Conservation (phyloP, 2,797 vertebrate genomes). For the Micromesistius poutassou region DNA sequence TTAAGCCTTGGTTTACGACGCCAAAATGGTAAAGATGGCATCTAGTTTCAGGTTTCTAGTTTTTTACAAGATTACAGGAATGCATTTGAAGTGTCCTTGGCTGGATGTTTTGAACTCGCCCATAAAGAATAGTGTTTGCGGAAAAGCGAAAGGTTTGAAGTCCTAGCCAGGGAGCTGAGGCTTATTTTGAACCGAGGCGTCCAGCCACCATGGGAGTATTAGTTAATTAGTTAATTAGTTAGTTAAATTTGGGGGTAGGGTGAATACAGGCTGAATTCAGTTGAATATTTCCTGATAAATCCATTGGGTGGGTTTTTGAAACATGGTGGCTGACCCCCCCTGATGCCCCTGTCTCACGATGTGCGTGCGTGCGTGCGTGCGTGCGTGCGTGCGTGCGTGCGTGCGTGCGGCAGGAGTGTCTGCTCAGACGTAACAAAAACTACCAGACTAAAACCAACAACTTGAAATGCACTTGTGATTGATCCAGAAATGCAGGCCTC, state of each 20-base stretch:
- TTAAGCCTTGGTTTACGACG: no score
- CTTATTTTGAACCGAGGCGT: conserved; percentile 71
- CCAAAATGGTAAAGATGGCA: not conserved
- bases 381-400: not conserved
- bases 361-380: not conserved
- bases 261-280: not conserved
- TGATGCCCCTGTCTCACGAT: not conserved
- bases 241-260: not conserved
- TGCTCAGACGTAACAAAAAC: not conserved
- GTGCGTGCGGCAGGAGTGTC: not conserved
- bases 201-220: conserved; percentile 51
- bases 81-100: not conserved
- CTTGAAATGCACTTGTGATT: not conserved
- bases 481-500: not conserved
- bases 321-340: not conserved
- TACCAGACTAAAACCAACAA: not conserved
- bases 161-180: conserved; percentile 50
- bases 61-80: conserved; percentile 1
- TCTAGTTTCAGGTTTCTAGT: not conserved
- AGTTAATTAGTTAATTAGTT: not conserved
- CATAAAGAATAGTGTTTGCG: not conserved
- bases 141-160: conserved; percentile 45
- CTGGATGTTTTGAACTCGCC: not conserved
- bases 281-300: not conserved
- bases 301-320: not conserved